Evolutionary conservation across 1,140 invertebrate species (phyloP).

Genomic region (Pomacea maculata): DNA sequence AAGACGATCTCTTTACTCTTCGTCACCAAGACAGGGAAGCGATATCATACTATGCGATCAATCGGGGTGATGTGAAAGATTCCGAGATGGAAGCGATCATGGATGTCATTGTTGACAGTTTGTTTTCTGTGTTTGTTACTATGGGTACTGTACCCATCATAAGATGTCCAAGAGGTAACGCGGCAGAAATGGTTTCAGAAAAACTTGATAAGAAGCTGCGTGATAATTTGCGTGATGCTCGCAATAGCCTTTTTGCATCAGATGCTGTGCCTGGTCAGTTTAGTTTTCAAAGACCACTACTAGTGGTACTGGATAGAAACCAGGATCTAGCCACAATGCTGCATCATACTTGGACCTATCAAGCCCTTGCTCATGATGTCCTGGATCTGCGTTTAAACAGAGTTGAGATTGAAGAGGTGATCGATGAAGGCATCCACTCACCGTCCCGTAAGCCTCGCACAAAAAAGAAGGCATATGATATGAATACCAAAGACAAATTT

Average conservation of each 20-base stretch:
- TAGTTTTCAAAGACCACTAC: conserved; percentile 91
- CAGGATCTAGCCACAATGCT: conserved; percentile 97
- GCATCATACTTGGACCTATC: conserved; percentile 99
- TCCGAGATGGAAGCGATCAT: conserved; percentile 95
- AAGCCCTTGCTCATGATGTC: conserved; percentile 92
- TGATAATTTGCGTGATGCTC: conserved; percentile 95
- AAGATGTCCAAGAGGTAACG: conserved; percentile 92
- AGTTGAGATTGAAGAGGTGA: conserved; percentile 80
- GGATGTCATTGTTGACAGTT: conserved; percentile 93
- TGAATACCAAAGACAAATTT: conserved; percentile 88
- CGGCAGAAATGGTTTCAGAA: conserved; percentile 97
- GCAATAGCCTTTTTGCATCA: conserved; percentile 94
- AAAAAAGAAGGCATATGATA: conserved; percentile 87
- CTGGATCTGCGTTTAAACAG: conserved; percentile 90
- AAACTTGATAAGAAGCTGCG: conserved; percentile 97
- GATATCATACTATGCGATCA: conserved; percentile 95
- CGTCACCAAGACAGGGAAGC: conserved; percentile 90
- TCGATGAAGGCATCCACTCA: conserved; percentile 56
- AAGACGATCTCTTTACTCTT: conserved; percentile 97
- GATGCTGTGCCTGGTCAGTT: conserved; percentile 80
- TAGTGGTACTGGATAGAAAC: conserved; percentile 94
- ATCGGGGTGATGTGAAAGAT: conserved; percentile 93
- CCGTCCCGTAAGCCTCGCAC: conserved; percentile 54
- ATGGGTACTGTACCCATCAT: conserved; percentile 94
- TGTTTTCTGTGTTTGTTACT: conserved; percentile 98